Percentiles rank a stretch among this genome's conserved stretches.
Evolutionary conservation across 2,797 vertebrate species (phyloP).

Genomic region (Chelon labrosus): DNA sequence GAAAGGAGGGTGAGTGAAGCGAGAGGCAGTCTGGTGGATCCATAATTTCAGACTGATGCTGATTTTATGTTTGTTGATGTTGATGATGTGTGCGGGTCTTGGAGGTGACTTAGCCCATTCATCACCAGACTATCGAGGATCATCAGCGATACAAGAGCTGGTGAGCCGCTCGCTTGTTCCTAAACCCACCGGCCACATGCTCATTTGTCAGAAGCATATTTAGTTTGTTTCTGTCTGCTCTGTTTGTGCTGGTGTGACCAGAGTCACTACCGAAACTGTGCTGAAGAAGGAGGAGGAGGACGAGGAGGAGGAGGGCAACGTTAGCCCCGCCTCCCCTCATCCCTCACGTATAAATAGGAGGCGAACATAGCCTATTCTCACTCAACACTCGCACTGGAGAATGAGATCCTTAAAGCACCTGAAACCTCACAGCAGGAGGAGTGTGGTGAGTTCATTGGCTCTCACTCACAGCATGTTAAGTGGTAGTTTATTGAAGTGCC

Average conservation of each 20-base stretch:
- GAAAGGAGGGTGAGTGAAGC: slow-evolving; percentile 46
- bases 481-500: slow-evolving; percentile 17
- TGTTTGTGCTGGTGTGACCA: slow-evolving; percentile 52
- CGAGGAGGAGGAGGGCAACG: slow-evolving; percentile 10
- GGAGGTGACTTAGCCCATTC: slow-evolving; percentile 43
- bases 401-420: slow-evolving; percentile 89
- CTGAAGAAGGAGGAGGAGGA: slow-evolving; percentile 31
- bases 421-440: slow-evolving; percentile 85
- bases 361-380: slow-evolving; percentile 58
- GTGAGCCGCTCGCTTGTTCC: slow-evolving; percentile 17
- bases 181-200: slow-evolving; percentile 24
- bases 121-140: slow-evolving; percentile 34
- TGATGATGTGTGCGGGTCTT: slow-evolving; percentile 31
- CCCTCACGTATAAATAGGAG: slow-evolving; percentile 77
- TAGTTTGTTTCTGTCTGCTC: slow-evolving; percentile 53
- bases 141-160: slow-evolving; percentile 13
- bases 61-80: slow-evolving; percentile 41
- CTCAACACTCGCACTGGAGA: slow-evolving; percentile 73
- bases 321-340: slow-evolving; percentile 69
- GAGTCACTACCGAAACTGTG: slow-evolving; percentile 67
- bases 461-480: slow-evolving; percentile 49
- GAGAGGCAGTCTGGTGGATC: slow-evolving; percentile 35
- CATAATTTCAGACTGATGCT: slow-evolving; percentile 46
- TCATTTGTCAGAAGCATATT: slow-evolving; percentile 17
- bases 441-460: slow-evolving; percentile 81